Percentiles rank a stretch among this genome's conserved stretches.
These are phyloP conservation scores for Pogoniulus pusillus DNA, from an alignment of 2,797 vertebrate genomes.

Conservation along the genomic window DNA sequence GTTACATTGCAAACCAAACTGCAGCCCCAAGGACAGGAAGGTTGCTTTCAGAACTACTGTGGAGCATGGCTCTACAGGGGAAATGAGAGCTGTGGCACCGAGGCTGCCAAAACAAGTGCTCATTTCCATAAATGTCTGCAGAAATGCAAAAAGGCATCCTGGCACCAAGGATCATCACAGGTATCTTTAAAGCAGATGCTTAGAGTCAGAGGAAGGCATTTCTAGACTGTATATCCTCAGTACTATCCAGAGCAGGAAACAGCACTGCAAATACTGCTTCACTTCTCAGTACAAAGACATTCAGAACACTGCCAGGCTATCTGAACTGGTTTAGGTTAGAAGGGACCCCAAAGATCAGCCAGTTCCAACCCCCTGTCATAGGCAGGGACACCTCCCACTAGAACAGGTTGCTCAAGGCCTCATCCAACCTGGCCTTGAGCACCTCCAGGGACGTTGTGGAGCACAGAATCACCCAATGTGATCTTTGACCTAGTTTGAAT, in stretches of 20 bases:
- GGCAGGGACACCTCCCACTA: too few relatives aligned
- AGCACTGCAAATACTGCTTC: neutral
- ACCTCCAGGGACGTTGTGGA: too few relatives aligned
- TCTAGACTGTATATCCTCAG: neutral
- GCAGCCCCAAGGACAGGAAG: neutral
- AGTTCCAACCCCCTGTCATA: too few relatives aligned
- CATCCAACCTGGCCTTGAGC: too few relatives aligned
- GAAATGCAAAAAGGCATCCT: slow-evolving; percentile 6
- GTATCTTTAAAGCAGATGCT: neutral
- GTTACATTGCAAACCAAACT: neutral
- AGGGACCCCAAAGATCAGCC: too few relatives aligned
- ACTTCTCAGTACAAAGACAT: neutral
- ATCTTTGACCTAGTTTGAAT: too few relatives aligned
- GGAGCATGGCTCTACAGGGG: neutral
- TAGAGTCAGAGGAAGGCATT: neutral
- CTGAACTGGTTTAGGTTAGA: too few relatives aligned
- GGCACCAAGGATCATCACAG: neutral
- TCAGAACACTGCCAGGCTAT: neutral
- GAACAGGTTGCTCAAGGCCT: too few relatives aligned
- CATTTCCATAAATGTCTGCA: neutral
- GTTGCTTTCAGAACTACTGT: neutral
- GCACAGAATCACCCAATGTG: too few relatives aligned
- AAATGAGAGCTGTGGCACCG: neutral
- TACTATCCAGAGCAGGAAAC: neutral
- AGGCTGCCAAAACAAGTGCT: neutral